Percentiles rank a stretch among this genome's conserved stretches.
Conservation (phyloP, 1,140 invertebrate species). For the Tetragnatha versicolor region DNA sequence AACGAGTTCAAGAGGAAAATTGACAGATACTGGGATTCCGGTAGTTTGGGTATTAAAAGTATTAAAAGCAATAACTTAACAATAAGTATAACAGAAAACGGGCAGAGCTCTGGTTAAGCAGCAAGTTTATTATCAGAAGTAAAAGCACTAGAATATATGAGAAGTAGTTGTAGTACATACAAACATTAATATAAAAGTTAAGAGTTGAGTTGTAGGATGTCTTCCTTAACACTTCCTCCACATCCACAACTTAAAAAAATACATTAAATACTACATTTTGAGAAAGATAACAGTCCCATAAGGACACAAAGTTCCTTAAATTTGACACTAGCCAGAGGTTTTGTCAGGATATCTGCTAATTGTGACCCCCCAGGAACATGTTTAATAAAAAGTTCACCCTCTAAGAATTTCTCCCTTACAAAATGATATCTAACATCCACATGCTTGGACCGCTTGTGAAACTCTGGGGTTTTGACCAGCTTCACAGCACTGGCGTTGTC, state of each 20-base stretch:
- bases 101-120: too few relatives aligned
- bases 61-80: too few relatives aligned
- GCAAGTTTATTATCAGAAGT: too few relatives aligned
- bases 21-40: too few relatives aligned
- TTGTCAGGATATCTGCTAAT: slow-evolving; percentile 56
- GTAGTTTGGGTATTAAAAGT: too few relatives aligned
- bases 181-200: too few relatives aligned
- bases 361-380: slow-evolving; percentile 8
- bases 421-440: slow-evolving; percentile 58
- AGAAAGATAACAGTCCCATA: slow-evolving; percentile 2
- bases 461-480: slow-evolving; percentile 30
- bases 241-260: not conserved
- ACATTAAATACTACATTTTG: not conserved
- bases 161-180: too few relatives aligned
- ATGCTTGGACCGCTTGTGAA: slow-evolving; percentile 29
- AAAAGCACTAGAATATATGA: too few relatives aligned
- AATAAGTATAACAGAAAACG: too few relatives aligned
- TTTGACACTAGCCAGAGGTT: slow-evolving; percentile 21
- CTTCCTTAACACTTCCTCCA: not conserved
- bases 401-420: slow-evolving; percentile 60
- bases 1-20: too few relatives aligned
- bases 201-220: too few relatives aligned
- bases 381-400: not conserved
- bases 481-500: slow-evolving; percentile 56
- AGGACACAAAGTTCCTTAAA: slow-evolving; percentile 1